Evolutionary conservation across 2,113 vertebrate species (phyloP).

Genomic region (Corvus hawaiiensis): DNA sequence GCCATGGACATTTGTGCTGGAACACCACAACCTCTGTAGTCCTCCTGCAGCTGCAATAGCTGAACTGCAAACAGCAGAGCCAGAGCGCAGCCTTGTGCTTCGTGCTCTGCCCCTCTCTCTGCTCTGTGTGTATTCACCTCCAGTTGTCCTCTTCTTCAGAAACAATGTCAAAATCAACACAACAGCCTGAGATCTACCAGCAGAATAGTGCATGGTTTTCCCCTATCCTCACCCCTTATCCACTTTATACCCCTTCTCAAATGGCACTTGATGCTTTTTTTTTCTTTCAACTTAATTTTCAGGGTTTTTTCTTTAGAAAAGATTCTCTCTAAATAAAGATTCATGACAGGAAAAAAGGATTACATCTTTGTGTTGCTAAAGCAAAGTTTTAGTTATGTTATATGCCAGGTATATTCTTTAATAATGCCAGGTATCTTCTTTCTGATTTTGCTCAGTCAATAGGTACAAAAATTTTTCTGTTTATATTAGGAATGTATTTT

Average conservation of each 20-base stretch:
- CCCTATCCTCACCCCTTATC: background rate
- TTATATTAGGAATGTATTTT: background rate
- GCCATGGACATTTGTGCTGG: background rate
- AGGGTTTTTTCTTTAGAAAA: background rate
- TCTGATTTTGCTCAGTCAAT: background rate
- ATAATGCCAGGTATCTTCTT: background rate
- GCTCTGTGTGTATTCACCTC: background rate
- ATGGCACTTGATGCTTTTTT: background rate
- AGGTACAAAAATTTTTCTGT: background rate
- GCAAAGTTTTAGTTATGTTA: background rate
- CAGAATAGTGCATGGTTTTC: background rate
- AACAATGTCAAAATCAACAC: background rate
- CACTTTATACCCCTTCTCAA: background rate
- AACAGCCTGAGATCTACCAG: background rate
- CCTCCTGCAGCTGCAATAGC: background rate
- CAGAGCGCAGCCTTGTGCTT: background rate
- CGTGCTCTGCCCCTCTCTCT: background rate
- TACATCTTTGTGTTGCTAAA: background rate
- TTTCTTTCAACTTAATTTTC: background rate
- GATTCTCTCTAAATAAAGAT: background rate
- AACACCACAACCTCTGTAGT: fast-evolving
- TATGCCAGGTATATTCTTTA: background rate
- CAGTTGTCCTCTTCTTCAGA: background rate
- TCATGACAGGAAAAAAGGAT: background rate
- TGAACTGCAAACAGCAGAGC: background rate